These are phyloP conservation scores for Leptopilina clavipes DNA, from an alignment of 1,140 invertebrate genomes.

Conservation along the genomic window DNA sequence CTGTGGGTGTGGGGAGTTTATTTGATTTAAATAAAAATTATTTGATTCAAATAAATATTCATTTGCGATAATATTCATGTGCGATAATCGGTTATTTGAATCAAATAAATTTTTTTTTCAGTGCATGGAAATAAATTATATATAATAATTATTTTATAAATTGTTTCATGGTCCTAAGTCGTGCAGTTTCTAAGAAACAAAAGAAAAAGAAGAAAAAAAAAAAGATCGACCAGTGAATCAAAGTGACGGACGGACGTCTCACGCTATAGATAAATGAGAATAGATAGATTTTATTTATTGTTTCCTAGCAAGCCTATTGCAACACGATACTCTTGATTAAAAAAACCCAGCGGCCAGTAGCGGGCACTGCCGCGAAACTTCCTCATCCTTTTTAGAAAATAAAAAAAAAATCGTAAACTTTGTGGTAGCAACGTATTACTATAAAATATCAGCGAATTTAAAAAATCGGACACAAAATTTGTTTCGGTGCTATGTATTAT, in stretches of 20 bases:
- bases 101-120: too few relatives aligned
- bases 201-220: too few relatives aligned
- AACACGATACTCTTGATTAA: slow-evolving; percentile 43
- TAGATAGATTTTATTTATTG: slow-evolving; percentile 75
- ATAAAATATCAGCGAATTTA: not conserved
- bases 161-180: not conserved
- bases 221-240: slow-evolving; percentile 62
- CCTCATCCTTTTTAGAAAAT: slow-evolving; percentile 42
- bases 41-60: too few relatives aligned
- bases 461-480: slow-evolving; percentile 13
- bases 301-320: slow-evolving; percentile 63
- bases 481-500: not conserved
- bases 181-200: slow-evolving; percentile 24
- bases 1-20: too few relatives aligned
- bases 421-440: slow-evolving; percentile 38
- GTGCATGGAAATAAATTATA: too few relatives aligned
- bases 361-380: slow-evolving; percentile 64
- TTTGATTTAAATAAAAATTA: too few relatives aligned
- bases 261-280: slow-evolving; percentile 62
- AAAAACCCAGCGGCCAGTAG: slow-evolving; percentile 64
- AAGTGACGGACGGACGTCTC: slow-evolving; percentile 60
- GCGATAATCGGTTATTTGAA: too few relatives aligned
- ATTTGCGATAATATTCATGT: too few relatives aligned
- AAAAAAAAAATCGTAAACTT: slow-evolving; percentile 43
- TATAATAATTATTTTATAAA: not conserved